A percentile compares a stretch with the other conserved stretches of the same genome.
These are phyloP conservation scores for Solenopsis invicta DNA, from an alignment of 1,140 invertebrate genomes.

Conservation along the genomic window DNA sequence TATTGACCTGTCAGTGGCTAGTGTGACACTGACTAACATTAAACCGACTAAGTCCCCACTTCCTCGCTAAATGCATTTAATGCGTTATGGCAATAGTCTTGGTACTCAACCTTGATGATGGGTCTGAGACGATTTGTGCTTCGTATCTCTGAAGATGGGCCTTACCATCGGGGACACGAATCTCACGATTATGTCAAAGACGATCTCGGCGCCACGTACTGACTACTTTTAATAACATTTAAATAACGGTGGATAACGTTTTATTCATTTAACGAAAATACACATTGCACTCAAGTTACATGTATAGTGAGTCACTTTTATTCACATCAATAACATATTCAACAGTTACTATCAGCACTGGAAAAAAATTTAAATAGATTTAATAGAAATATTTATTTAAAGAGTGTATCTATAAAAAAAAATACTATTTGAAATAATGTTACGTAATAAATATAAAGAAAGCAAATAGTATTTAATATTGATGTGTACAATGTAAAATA, in stretches of 20 bases:
- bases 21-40: conserved; percentile 57
- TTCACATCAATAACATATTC: background rate
- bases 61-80: conserved; percentile 67
- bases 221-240: background rate
- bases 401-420: too few relatives aligned
- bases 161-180: background rate
- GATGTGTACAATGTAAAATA: too few relatives aligned
- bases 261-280: conserved; percentile 8
- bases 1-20: conserved; percentile 43
- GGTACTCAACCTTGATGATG: conserved; percentile 60
- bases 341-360: too few relatives aligned
- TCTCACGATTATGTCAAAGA: background rate
- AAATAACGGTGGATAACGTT: background rate
- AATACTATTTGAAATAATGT: too few relatives aligned
- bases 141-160: background rate
- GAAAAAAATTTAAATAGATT: too few relatives aligned
- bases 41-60: conserved; percentile 65
- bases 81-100: conserved; percentile 58
- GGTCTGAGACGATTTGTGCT: conserved; percentile 29
- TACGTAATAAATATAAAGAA: too few relatives aligned
- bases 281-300: background rate
- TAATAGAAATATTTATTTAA: too few relatives aligned
- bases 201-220: background rate
- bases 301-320: background rate
- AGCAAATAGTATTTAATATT: too few relatives aligned